phyloP scores from a whole-genome alignment of 2,113 vertebrate genomes.

The Thamnophis sirtalis region DNA sequence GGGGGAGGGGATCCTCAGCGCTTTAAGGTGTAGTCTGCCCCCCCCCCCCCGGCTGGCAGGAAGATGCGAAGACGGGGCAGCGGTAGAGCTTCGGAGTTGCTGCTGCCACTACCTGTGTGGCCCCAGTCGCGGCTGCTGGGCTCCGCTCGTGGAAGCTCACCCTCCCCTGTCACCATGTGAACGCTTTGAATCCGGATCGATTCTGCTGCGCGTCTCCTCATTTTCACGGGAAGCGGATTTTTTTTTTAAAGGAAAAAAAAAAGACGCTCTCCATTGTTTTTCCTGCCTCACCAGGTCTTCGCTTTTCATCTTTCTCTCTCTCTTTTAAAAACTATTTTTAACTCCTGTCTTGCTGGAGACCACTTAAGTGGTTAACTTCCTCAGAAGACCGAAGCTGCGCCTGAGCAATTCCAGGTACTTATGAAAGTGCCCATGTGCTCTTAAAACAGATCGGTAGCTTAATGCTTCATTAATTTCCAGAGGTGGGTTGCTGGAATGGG shows the following conservation, averaged over 20 bases:
- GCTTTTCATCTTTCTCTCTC: neutral
- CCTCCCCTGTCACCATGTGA: conserved; percentile 37
- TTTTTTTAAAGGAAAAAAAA: neutral
- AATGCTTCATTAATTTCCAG: neutral
- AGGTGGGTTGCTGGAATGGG: neutral
- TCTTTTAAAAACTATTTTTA: neutral
- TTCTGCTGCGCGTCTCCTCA: neutral
- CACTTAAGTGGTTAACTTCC: neutral
- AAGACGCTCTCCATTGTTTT: conserved; percentile 10
- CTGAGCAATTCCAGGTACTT: conserved; percentile 24
- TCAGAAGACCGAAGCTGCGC: neutral
- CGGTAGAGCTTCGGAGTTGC: conserved; percentile 46
- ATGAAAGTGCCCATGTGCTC: conserved; percentile 12
- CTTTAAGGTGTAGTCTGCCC: conserved; percentile 42
- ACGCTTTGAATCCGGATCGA: conserved; percentile 29
- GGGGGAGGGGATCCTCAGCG: conserved; percentile 1
- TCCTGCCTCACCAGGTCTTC: neutral
- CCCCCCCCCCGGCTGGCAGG: conserved; percentile 46
- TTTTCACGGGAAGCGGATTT: neutral
- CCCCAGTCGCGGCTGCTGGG: conserved; percentile 66
- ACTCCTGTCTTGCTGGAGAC: neutral
- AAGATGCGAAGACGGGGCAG: conserved; percentile 73
- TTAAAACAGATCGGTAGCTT: neutral
- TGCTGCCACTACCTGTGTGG: conserved; percentile 89
- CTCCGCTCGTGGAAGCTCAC: conserved; percentile 22